Base-by-base conservation (phyloP, 2,113 vertebrate species). In the Sigmodon hispidus region DNA sequence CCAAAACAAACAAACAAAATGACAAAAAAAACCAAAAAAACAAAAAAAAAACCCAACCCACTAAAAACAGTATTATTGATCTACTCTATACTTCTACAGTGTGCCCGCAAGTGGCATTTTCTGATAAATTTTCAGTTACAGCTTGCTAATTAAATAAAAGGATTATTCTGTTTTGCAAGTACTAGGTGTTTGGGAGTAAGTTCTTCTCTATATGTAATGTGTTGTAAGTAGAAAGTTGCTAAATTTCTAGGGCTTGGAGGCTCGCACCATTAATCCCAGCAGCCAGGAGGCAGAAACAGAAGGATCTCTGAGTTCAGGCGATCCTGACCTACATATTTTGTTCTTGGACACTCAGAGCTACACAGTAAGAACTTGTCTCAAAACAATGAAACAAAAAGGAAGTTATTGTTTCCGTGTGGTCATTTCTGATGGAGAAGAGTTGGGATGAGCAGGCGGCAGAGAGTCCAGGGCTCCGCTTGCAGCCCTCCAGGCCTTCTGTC, bases 141-240 rank as follows among this genome's bases (percentile, higher is more conserved):
- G 50, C 90, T 91, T 96, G 15, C 75, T 96, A 96, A 91, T 88
- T 96, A 92, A 87, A 40, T 72, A 59, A 75, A 95, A 96, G 45
- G 40, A 1, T 87, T 92, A 91, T 86, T 69, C 19, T 4, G 8
- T 61, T 87, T 89, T 95, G 5, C 87, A 94, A 94, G 67, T 93
- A 75, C 15, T 48, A 65, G 6, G 59, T 96, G 67, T 43, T 0
- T 72, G 86, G 12, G 40, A 93, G 8, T 75, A 83, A 79, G 12
- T 96, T 92, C 72, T 90, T 95, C 13, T 90, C 84, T 22, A 88
- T 36, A 16, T 91, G 48, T 94, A 36, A 61, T 63, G 34, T 93
- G 22, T 81, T 96, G 5, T 94, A 94, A n/a, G 31, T 89, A 90
- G 81, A 65, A 94, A 83, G 16, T 70, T 92, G 63, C 52, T 61